These are phyloP conservation scores for Ichneumon xanthorius DNA, from an alignment of 2,888 invertebrate species.

Conservation along the genomic window DNA sequence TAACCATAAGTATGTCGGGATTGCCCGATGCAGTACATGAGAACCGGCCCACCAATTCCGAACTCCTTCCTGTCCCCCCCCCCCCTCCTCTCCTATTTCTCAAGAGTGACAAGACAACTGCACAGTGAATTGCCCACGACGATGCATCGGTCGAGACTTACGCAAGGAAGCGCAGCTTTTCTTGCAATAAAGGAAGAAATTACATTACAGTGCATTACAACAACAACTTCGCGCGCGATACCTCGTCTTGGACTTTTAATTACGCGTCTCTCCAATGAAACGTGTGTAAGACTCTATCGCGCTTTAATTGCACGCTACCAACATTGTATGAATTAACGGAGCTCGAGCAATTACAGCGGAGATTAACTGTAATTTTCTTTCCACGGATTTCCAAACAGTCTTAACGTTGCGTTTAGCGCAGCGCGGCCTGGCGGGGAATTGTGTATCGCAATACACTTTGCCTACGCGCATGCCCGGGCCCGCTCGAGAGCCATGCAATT, in stretches of 20 bases:
- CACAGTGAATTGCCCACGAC: background rate
- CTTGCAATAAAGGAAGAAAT: no score
- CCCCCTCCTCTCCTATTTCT: background rate
- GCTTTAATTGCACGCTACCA: background rate
- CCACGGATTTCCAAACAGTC: background rate
- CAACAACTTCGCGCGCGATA: no score
- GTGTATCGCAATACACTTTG: background rate
- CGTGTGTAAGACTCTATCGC: background rate
- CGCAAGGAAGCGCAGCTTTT: no score
- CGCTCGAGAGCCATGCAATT: constrained; percentile 12
- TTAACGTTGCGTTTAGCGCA: background rate
- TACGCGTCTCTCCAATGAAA: background rate
- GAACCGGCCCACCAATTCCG: constrained; percentile 17
- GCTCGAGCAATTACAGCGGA: background rate
- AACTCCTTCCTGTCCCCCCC: background rate
- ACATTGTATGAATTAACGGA: background rate
- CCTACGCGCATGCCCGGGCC: background rate
- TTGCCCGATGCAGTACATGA: constrained; percentile 15
- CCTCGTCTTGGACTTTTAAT: background rate
- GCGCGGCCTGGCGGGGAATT: background rate
- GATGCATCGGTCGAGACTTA: background rate
- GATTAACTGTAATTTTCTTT: background rate
- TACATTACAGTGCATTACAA: no score
- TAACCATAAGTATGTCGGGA: constrained; percentile 48
- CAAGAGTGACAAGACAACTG: constrained; percentile 19